Evolutionary conservation across 2,888 invertebrate genomes (phyloP), one percentile per base, ranked within the genome.

Genomic region (Thereva nobilitata): DNA sequence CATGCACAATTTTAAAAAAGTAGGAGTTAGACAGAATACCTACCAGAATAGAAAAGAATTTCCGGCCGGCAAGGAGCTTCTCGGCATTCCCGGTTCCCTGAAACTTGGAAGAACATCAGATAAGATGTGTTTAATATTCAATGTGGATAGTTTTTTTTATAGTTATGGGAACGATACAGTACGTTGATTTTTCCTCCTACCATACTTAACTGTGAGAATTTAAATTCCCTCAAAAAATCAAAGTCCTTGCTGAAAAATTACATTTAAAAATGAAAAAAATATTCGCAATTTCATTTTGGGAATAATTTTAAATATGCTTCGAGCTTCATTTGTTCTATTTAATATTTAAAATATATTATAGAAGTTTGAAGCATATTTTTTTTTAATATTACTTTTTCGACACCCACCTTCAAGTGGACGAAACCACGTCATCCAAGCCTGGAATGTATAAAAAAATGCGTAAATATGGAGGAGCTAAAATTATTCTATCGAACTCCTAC

Each of bases 381-480:
- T 23, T 23, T 1, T 23, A n/a, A 10, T 5, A 9, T n/a, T 47
- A 47, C 12, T 47, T n/a, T 12, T 52, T 7, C 37, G 8, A 9
- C 5, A 56, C 55, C 55, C 55, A 56, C 55, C 55, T 56, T 56
- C 23, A 12, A n/a, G 7, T 23, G n/a, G 10, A 5, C 45, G n/a
- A 47, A 61, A 8, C 61, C 38, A 47, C 10, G 34, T 8, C 12
- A 54, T 47, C 38, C 45, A 38, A 23, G 42, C 44, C 64, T 64
- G 64, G 64, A 64, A 64, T 53, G 64, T 54, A 64, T 37, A 64
- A 64, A 40, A 64, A 41, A 45, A 40, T 23, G 52, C 6, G n/a
- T 52, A 47, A 49, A 34, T 40, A 45, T n/a, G 7, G 37, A 49
- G 41, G 38, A 38, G 8, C 5, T 7, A 47, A n/a, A 38, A 50